Evolutionary conservation across 2,888 invertebrate species (phyloP).

Genomic region (Fragum fragum): DNA sequence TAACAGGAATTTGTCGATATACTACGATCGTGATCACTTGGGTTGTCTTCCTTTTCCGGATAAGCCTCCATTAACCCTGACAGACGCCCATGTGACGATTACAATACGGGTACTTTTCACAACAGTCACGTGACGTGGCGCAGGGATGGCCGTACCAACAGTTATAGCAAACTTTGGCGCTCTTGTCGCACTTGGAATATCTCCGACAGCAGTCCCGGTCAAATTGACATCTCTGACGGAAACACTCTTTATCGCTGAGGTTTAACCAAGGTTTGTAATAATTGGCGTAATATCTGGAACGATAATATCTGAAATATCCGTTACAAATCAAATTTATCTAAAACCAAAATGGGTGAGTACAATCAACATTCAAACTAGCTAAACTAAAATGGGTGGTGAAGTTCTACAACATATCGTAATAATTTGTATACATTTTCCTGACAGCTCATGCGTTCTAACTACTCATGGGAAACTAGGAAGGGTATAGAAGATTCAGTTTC

Average conservation of each 20-base stretch:
- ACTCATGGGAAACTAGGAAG: too few relatives aligned
- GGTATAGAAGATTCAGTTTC: too few relatives aligned
- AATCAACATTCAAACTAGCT: background rate
- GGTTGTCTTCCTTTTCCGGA: background rate
- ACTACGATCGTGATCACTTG: background rate
- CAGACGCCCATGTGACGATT: conserved; percentile 45
- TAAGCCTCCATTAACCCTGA: conserved; percentile 24
- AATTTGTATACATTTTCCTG: too few relatives aligned
- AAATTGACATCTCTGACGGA: conserved; percentile 75
- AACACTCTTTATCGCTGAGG: conserved; percentile 80
- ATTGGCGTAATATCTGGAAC: conserved; percentile 66
- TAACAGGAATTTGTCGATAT: background rate
- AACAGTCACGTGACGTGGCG: conserved; percentile 79
- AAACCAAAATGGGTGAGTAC: conserved; percentile 19
- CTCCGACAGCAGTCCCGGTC: conserved; percentile 80
- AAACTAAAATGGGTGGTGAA: too few relatives aligned
- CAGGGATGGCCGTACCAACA: conserved; percentile 85
- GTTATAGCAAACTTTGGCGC: conserved; percentile 82
- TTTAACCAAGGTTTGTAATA: conserved; percentile 79
- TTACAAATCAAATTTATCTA: conserved; percentile 34
- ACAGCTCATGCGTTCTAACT: too few relatives aligned
- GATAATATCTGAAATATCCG: conserved; percentile 60
- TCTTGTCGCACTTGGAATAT: conserved; percentile 81
- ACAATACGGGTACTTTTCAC: conserved; percentile 80
- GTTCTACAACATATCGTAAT: too few relatives aligned